Evolutionary conservation across 2,113 vertebrate genomes (phyloP).

Genomic region (Grallaria varia): DNA sequence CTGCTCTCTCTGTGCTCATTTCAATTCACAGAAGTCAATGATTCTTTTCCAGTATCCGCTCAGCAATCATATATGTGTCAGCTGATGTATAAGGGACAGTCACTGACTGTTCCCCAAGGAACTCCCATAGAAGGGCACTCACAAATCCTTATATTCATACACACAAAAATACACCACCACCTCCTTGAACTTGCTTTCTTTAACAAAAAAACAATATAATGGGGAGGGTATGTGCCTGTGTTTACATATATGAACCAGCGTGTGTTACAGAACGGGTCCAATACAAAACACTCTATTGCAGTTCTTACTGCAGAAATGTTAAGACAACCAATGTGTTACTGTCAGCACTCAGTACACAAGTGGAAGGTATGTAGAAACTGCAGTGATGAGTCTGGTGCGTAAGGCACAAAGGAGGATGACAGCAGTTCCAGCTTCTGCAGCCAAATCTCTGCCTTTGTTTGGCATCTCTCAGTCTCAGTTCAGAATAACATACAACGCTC

Average conservation of each 20-base stretch:
- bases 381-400: not conserved
- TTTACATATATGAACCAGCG: not conserved
- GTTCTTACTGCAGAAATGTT: not conserved
- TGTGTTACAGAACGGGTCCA: not conserved
- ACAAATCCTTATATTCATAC: not conserved
- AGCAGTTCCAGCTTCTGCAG: not conserved
- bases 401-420: not conserved
- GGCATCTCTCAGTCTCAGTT: not conserved
- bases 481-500: not conserved
- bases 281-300: not conserved
- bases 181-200: not conserved
- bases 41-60: not conserved
- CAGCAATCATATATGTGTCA: not conserved
- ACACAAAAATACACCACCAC: not conserved
- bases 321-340: not conserved
- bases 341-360: not conserved
- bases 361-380: not conserved
- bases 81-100: not conserved
- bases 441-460: not conserved
- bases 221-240: not conserved
- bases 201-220: not conserved
- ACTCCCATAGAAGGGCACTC: not conserved
- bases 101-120: not conserved
- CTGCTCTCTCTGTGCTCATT: not conserved
- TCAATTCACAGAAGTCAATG: not conserved